A percentile compares a stretch with the other conserved stretches of the same genome.
Conservation (phyloP, 2,888 invertebrate species). For the Phymatocera aterrima region DNA sequence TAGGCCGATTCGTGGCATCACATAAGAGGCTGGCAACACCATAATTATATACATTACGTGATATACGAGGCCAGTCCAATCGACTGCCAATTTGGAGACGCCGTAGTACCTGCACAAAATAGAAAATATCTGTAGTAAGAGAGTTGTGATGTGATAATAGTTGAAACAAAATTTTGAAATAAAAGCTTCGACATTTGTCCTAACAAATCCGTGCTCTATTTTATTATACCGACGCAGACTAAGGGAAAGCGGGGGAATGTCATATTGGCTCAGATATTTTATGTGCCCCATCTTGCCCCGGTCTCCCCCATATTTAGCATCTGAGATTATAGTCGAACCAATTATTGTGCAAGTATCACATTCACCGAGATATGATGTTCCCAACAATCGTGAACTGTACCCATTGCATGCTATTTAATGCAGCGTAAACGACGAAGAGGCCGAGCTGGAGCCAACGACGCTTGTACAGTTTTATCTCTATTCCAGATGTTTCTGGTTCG, state of each 20-base stretch:
- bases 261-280: too few species aligned
- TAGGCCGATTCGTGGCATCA: slow-evolving; percentile 64
- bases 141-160: too few species aligned
- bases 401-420: slow-evolving; percentile 7
- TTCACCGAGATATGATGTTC: background rate
- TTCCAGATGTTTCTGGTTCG: background rate
- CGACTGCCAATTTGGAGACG: slow-evolving; percentile 70
- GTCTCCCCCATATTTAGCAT: too few species aligned
- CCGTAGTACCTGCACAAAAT: slow-evolving; percentile 60
- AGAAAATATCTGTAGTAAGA: background rate
- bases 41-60: slow-evolving; percentile 80
- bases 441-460: slow-evolving; percentile 10
- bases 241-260: too few species aligned
- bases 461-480: background rate
- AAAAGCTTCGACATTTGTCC: too few species aligned
- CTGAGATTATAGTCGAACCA: too few species aligned
- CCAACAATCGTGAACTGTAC: slow-evolving; percentile 8
- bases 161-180: too few species aligned
- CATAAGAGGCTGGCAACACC: slow-evolving; percentile 78
- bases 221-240: background rate
- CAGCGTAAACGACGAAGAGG: background rate
- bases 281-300: too few species aligned
- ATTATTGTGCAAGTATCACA: too few species aligned
- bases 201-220: background rate
- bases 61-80: slow-evolving; percentile 80